Evolutionary conservation across 2,888 invertebrate genomes (phyloP).

Genomic region (Adela reaumurella): DNA sequence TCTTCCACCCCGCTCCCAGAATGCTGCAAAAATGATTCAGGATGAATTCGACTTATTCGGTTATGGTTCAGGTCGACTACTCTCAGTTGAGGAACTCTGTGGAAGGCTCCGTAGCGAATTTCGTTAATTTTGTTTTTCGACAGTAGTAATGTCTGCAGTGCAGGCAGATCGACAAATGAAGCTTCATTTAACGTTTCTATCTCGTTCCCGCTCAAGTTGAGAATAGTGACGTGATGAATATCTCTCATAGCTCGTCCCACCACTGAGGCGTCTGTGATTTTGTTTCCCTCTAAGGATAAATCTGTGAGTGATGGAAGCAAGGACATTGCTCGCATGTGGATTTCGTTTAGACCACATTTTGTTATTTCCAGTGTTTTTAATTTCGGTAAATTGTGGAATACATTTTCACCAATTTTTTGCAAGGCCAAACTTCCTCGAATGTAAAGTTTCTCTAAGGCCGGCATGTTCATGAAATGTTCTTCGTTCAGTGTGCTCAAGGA

Average conservation of each 20-base stretch:
- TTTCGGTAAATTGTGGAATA: slow-evolving; percentile 66
- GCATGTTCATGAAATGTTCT: slow-evolving; percentile 66
- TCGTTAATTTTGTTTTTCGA: slow-evolving; percentile 72
- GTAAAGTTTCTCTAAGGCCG: slow-evolving; percentile 70
- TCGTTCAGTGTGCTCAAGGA: slow-evolving; percentile 64
- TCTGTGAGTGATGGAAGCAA: slow-evolving; percentile 68
- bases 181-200: slow-evolving; percentile 71
- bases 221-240: slow-evolving; percentile 64
- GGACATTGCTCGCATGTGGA: slow-evolving; percentile 74
- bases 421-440: slow-evolving; percentile 67
- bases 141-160: slow-evolving; percentile 63
- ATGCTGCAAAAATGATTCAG: slow-evolving; percentile 75
- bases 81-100: slow-evolving; percentile 69
- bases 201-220: slow-evolving; percentile 69
- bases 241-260: slow-evolving; percentile 75
- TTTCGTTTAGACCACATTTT: slow-evolving; percentile 69
- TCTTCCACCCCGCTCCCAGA: slow-evolving; percentile 75
- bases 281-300: slow-evolving; percentile 68
- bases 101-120: slow-evolving; percentile 76
- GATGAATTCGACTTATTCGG: slow-evolving; percentile 70
- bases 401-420: slow-evolving; percentile 66
- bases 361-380: slow-evolving; percentile 71
- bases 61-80: slow-evolving; percentile 76
- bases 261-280: slow-evolving; percentile 75
- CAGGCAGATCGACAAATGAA: slow-evolving; percentile 73